Base-by-base conservation (phyloP, 2,797 vertebrate species). In the Sebastes steindachneri region DNA sequence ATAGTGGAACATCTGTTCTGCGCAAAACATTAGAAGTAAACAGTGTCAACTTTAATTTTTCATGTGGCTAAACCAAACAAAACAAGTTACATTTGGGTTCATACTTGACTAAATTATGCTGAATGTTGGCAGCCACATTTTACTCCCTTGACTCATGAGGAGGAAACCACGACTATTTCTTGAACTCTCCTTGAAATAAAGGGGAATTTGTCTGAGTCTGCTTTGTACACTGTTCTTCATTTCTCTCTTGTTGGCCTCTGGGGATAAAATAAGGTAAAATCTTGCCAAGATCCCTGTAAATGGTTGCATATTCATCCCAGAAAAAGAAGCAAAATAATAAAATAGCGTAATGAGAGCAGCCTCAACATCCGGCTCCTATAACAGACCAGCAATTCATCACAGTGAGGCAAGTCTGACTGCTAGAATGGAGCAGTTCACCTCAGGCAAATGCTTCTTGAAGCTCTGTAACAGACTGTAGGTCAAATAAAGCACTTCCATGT, bases 81-180 rank as follows among this genome's bases (percentile, higher is more conserved):
- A 68, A 62, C 19, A 28, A 63, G 19, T 51, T 66, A 4, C 1
- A 37, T 84, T 73, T 73, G 58, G 81, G 35, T 60, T 65, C 53
- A 41, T 64, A 71, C 69, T 80, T 81, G 7, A 77, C 68, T 78
- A 74, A 75, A 80, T 88, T 80, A 58, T 82, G 67, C 29, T 74
- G 29, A 57, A 70, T 62, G 79, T 68, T 86, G 59, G 67, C 63
- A 67, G 68, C 53, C 66, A 71, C 77, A 77, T 88, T 88, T 80
- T 70, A 66, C 82, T 77, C 65, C 70, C 60, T 81, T 86, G 83
- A 88, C 83, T 75, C 68, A 73, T 75, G 48, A 57, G 71, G 73
- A 87, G 75, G 85, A 90, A 91, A 88, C 83, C 84, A 65, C 62
- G 48, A 77, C 83, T 75, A 86, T 92, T 91, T 93, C 89, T 93